phyloP scores from a whole-genome alignment of 2,888 invertebrate species.

The Drosophila colorata region DNA sequence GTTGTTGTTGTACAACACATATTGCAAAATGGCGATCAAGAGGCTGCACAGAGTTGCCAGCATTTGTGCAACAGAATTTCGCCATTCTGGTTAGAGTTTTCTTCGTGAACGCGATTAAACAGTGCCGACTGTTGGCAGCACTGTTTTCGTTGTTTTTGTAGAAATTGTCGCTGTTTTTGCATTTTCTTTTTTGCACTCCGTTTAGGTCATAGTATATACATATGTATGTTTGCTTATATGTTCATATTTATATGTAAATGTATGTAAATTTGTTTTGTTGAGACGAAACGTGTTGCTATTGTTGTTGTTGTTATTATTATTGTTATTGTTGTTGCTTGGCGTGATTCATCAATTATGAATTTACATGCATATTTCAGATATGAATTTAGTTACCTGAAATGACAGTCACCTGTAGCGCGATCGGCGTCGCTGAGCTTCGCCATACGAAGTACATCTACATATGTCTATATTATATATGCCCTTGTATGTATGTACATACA shows the following conservation, averaged over 20 bases:
- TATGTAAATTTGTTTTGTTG: slow-evolving; percentile 39
- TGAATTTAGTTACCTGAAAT: slow-evolving; percentile 15
- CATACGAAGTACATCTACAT: neutral
- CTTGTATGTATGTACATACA: neutral
- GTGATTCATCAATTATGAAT: slow-evolving; percentile 65
- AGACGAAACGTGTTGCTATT: slow-evolving; percentile 21
- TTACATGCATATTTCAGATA: slow-evolving; percentile 43
- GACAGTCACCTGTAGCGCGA: slow-evolving; percentile 12
- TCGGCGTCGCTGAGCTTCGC: neutral
- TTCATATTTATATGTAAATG: slow-evolving; percentile 3
- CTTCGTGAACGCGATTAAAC: neutral
- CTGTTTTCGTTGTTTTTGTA: neutral
- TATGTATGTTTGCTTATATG: slow-evolving; percentile 5
- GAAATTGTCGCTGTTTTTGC: slow-evolving; percentile 8
- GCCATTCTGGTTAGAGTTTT: slow-evolving; percentile 4
- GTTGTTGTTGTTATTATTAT: slow-evolving; percentile 16
- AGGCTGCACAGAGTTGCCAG: slow-evolving; percentile 23
- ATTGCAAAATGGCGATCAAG: slow-evolving; percentile 49
- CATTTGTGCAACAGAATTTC: neutral
- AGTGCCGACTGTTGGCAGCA: neutral
- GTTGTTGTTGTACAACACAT: neutral
- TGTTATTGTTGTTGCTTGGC: slow-evolving; percentile 27
- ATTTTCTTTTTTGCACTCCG: slow-evolving; percentile 16
- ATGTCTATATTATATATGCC: neutral
- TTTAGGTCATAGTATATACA: slow-evolving; percentile 10